Base-by-base conservation (phyloP, 1,140 invertebrate genomes). In the Hycleus phaleratus region DNA sequence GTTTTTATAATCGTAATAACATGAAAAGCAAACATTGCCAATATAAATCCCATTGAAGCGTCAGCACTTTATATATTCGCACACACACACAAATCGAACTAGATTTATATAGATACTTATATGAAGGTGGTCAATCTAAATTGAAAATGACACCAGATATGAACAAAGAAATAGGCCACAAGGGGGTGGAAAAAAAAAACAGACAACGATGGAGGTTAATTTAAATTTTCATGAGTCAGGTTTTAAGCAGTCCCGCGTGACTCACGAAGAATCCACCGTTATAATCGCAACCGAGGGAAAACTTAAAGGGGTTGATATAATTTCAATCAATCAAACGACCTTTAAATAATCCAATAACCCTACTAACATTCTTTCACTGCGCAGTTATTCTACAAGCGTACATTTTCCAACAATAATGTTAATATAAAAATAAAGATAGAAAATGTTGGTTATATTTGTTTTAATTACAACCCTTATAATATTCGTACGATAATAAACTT, bases 1-100 rank as follows among this genome's bases (percentile, higher is more conserved):
- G 58, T 59, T 59, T 59, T 55, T 59, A 59, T 55, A 59, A 59
- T 55, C 58, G 58, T 51, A 59, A 59, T 59, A 59, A 59, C 58
- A 49, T 50, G 60, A 61, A 61, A 53, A 44, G 46, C 59, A 58
- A 61, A 61, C 55, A 58, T 4, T 42, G 56, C 48, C 43, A 24
- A 45, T 49, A 58, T 58, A 58, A 58, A 61, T 58, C 60, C 38
- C 49, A 61, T 58, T 61, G 56, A 61, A 58, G 60, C 60, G 49
- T 58, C 49, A 54, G 48, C 55, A 55, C 49, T 61, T 61, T 61
- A 18, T 18, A 18, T 18, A 18, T 18, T 18, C 18, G 18, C 18
- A 18, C 18, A 18, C 18, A 12, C 12, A 18, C 18, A 18, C 18
- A 18, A 18, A 18, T 18, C 18, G 18, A 18, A 18, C 18, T 18